phyloP scores from a whole-genome alignment of 30 jellyfish, hydroid and myxozoan genomes.

The Hydra vulgaris region DNA sequence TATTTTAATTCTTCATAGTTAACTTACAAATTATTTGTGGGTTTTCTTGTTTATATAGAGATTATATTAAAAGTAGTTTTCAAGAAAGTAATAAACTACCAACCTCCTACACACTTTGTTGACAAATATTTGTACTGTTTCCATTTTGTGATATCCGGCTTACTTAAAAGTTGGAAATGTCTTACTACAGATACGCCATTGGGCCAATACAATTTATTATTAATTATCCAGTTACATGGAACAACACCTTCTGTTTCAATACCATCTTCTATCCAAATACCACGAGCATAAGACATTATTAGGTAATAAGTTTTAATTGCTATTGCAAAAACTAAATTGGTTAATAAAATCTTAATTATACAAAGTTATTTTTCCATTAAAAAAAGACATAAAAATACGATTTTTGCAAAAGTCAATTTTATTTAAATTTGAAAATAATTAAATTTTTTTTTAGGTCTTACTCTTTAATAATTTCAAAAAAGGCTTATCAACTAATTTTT shows the following conservation, averaged over 20 bases:
- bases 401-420: background rate
- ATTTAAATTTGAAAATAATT: background rate
- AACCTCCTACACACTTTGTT: background rate
- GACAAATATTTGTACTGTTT: background rate
- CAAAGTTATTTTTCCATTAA: background rate
- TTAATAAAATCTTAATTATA: background rate
- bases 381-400: background rate
- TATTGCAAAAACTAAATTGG: background rate
- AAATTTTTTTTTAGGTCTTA: background rate
- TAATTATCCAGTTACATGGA: background rate
- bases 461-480: background rate
- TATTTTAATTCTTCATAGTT: background rate
- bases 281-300: background rate
- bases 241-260: background rate
- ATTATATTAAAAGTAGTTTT: background rate
- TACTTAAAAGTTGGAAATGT: background rate
- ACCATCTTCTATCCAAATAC: background rate
- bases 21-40: background rate
- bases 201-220: background rate
- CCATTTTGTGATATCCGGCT: background rate
- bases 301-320: background rate
- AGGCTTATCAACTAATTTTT: background rate
- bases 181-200: background rate
- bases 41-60: background rate
- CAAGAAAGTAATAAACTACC: background rate